A percentile compares a stretch with the other conserved stretches of the same genome.
Conservation (phyloP, 2,113 vertebrate genomes). For the Limanda limanda region DNA sequence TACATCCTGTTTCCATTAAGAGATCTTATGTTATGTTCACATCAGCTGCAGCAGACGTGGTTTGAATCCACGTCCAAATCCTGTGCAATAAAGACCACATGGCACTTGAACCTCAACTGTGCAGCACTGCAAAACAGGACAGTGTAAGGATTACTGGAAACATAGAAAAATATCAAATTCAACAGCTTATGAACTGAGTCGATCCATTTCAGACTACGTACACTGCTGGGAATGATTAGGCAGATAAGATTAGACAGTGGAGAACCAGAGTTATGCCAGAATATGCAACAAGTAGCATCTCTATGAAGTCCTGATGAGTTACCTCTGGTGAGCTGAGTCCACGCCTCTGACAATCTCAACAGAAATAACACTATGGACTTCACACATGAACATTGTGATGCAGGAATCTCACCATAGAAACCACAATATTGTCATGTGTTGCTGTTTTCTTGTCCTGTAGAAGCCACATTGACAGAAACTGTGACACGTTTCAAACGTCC, state of each 20-base stretch:
- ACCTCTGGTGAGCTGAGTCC: constrained; percentile 7
- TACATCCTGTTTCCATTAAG: constrained; percentile 12
- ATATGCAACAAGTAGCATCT: constrained; percentile 31
- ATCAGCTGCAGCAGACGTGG: constrained; percentile 18
- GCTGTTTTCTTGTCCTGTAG: constrained; percentile 7
- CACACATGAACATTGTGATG: no score
- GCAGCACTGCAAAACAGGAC: constrained; percentile 38
- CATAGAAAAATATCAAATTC: constrained; percentile 49
- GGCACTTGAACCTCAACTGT: constrained; percentile 61
- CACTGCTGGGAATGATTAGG: constrained; percentile 36
- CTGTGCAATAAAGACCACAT: constrained; percentile 42
- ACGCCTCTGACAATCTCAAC: background rate
- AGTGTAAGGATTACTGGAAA: constrained; percentile 29
- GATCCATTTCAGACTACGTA: constrained; percentile 26
- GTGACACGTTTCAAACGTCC: constrained; percentile 2
- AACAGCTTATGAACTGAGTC: constrained; percentile 5
- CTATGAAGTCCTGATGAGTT: constrained; percentile 13
- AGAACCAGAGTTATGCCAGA: constrained; percentile 22
- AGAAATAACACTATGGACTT: constrained; percentile 1
- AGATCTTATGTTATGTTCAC: background rate
- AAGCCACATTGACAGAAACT: constrained; percentile 26
- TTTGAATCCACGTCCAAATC: constrained; percentile 18
- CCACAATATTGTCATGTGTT: constrained; percentile 9
- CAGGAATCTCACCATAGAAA: constrained; percentile 1
- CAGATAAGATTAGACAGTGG: constrained; percentile 28